A percentile compares a stretch with the other conserved stretches of the same genome.
Conservation (phyloP, 2,797 vertebrate species). For the Hylomyscus alleni region DNA sequence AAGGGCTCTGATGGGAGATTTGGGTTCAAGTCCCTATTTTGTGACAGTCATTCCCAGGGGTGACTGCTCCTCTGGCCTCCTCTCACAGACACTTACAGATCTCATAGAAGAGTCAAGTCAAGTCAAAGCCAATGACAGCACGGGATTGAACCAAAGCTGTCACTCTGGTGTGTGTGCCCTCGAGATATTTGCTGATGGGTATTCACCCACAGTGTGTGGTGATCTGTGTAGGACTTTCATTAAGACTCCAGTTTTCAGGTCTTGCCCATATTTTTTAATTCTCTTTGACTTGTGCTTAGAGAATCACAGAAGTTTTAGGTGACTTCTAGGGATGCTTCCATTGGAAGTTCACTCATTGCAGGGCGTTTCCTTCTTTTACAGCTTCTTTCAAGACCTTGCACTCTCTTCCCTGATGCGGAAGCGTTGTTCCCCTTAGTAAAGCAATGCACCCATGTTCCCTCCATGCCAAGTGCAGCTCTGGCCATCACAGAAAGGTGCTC, state of each 20-base stretch:
- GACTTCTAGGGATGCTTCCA: not conserved
- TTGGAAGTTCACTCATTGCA: not conserved
- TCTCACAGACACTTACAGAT: not conserved
- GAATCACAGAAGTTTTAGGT: not conserved
- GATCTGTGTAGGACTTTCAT: not conserved
- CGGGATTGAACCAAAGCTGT: not conserved
- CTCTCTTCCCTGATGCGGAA: not conserved
- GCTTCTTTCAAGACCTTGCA: not conserved
- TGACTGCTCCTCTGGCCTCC: not conserved
- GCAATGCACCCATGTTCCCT: not conserved
- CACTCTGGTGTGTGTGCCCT: not conserved
- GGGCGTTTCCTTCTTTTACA: not conserved
- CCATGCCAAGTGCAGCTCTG: not conserved
- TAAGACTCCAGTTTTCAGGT: not conserved
- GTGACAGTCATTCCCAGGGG: not conserved
- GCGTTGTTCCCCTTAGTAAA: not conserved
- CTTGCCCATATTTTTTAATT: constrained; percentile 21
- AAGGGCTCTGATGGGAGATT: not conserved
- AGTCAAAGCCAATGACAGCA: not conserved
- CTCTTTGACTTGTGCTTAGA: not conserved
- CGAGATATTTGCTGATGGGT: not conserved
- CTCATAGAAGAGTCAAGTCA: not conserved
- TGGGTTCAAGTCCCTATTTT: not conserved
- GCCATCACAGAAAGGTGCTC: not conserved
- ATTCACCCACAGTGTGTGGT: not conserved